Evolutionary conservation across 2,888 invertebrate species (phyloP), one percentile per base, ranked within the genome.

Genomic region (Dicranocentrus wangi): DNA sequence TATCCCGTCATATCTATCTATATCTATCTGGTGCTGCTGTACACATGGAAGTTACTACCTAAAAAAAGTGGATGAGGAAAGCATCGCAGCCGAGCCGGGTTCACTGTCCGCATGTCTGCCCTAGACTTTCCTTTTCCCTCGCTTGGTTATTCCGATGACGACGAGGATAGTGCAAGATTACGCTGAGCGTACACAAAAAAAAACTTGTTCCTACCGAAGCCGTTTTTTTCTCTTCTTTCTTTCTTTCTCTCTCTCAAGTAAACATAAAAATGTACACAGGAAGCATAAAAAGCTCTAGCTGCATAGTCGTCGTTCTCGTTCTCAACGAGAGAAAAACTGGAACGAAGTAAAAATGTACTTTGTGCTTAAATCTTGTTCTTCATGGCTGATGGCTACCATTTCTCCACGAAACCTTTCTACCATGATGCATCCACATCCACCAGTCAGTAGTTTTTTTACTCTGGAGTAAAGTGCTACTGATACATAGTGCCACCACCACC

Each of bases 91-190:
- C n/a, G 42, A 63, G 63, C 70, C 70, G 78, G 78, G 78, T 78
- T 78, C 78, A 78, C 19, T 78, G 78, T 78, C 78, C 78, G 78
- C 78, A 78, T 78, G 78, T 78, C 78, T 78, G 78, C 63, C 78
- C 78, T 70, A 78, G 78, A 78, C 78, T 78, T 78, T 77, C 77
- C 76, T 68, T 47, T 17, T 47, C 47, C 17, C 47, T 47, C 47
- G 15, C 47, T 10, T 17, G 7, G 8, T 39, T 39, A 39, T n/a
- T 47, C 47, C n/a, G 19, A 21, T 32, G 63, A 53, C 27, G 53
- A 23, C 15, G 53, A 43, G 3, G 32, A 21, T 70, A 17, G 47
- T 72, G 61, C 61, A 32, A 32, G 32, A n/a, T 60, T 60, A 60
- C 23, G 60, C n/a, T 28, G 60, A 60, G 19, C 60, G 28, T 60